Percentiles rank a stretch among this genome's conserved stretches.
Evolutionary conservation across 2,797 vertebrate genomes (phyloP).

Genomic region (Chromis chromis): DNA sequence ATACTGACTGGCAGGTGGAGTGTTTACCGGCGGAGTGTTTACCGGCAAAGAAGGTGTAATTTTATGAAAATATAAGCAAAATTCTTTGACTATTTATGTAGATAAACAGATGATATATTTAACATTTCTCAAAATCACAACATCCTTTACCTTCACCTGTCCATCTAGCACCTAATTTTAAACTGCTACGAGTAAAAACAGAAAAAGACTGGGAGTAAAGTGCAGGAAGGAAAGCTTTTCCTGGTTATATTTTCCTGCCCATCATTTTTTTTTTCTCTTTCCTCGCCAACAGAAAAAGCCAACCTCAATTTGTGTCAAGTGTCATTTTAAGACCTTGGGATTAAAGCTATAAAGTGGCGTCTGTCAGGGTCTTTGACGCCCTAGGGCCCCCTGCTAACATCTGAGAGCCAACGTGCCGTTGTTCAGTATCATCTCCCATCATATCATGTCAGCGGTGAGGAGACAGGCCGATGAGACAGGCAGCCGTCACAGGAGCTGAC

Average conservation of each 20-base stretch:
- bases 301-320: conserved; percentile 99
- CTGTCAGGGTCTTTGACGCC: conserved; percentile 94
- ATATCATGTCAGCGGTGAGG: conserved; percentile 91
- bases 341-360: conserved; percentile 98
- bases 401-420: conserved; percentile 94
- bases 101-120: neutral
- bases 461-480: conserved; percentile 92
- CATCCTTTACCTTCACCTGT: neutral
- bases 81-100: neutral
- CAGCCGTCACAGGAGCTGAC: conserved; percentile 93
- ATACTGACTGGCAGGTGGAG: no score
- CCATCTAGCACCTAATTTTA: conserved; percentile 83
- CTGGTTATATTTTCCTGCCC: conserved; percentile 29
- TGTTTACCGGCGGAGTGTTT: no score
- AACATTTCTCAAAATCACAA: neutral
- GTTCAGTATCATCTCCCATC: conserved; percentile 99
- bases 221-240: conserved; percentile 70
- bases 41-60: neutral
- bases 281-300: conserved; percentile 84
- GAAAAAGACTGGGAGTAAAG: conserved; percentile 84
- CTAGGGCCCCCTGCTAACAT: conserved; percentile 88
- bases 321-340: conserved; percentile 95
- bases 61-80: neutral
- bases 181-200: conserved; percentile 88
- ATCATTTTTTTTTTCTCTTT: conserved; percentile 60